Evolutionary conservation across 2,888 invertebrate genomes (phyloP), one percentile per base, ranked within the genome.

Genomic region (Ornithoptera alexandrae): DNA sequence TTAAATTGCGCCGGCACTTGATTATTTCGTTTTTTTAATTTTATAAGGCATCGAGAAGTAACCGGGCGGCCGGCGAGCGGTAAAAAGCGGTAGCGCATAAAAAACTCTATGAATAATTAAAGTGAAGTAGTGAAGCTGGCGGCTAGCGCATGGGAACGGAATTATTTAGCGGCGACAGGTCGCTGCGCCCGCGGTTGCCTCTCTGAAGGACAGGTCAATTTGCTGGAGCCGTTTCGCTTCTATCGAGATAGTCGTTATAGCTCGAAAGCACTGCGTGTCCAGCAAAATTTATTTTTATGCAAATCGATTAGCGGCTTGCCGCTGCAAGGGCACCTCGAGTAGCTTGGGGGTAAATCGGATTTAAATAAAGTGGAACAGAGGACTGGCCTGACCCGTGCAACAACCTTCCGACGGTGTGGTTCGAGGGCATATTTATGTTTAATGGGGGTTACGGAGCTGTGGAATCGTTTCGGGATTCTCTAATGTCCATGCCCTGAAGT

Each of bases 31-130:
- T 89, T 89, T 46, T 90, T 90, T 91, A 87, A 89, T 90, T 90
- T 90, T 90, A 89, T 90, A 90, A 85, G 88, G 87, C 89, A 86
- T 86, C 88, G 84, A 78, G 80, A 78, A 76, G 75, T 76, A 75
- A 81, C 79, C 82, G 81, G 82, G 80, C 86, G 79, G 84, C 84
- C 84, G 82, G 79, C 81, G 83, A 86, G 85, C 90, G 87, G 90
- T 90, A 91, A 90, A 92, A 91, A 90, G 89, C 86, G 86, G 85
- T 85, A 81, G 86, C 83, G 84, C 81, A 89, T 86, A 92, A 92
- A 92, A 89, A 92, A 90, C 85, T 85, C 90, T 91, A 92, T 92
- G 92, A 92, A 92, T 92, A 92, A 92, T 92, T 92, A 92, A 92
- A 92, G 88, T 81, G 88, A 92, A 90, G 90, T 90, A 87, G 46